phyloP scores from a whole-genome alignment of 2,888 invertebrate genomes.

The Rugalucina vietnamica region DNA sequence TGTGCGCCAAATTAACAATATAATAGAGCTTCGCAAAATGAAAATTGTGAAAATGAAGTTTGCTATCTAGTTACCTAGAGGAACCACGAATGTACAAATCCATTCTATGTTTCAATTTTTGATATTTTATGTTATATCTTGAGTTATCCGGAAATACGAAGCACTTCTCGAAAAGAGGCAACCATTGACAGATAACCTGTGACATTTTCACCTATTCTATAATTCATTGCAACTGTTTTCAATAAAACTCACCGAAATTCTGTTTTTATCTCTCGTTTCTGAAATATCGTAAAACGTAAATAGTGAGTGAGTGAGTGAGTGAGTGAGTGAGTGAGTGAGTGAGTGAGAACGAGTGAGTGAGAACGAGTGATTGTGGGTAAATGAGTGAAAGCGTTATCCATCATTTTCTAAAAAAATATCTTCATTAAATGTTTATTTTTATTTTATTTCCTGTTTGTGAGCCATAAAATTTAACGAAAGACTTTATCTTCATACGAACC shows the following conservation, averaged over 20 bases:
- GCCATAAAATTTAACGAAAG: background rate
- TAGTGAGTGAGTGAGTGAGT: background rate
- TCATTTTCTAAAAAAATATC: background rate
- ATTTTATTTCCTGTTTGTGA: background rate
- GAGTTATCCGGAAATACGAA: background rate
- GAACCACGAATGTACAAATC: background rate
- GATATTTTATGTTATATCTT: background rate
- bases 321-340: background rate
- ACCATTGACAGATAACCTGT: background rate
- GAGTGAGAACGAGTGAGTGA: background rate
- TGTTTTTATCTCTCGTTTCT: background rate
- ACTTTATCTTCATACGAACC: background rate
- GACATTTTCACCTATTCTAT: background rate
- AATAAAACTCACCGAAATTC: background rate
- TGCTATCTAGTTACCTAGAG: background rate
- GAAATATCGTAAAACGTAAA: background rate
- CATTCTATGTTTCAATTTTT: background rate
- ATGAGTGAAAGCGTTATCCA: background rate
- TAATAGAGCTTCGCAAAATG: too few relatives aligned
- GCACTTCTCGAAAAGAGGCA: background rate
- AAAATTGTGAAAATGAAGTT: too few relatives aligned
- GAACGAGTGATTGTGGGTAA: background rate
- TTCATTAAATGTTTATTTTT: background rate
- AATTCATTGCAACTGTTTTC: background rate
- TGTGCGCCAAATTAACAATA: too few relatives aligned